Evolutionary conservation across 1,140 invertebrate genomes (phyloP).

Genomic region (Bradynema listronoti): DNA sequence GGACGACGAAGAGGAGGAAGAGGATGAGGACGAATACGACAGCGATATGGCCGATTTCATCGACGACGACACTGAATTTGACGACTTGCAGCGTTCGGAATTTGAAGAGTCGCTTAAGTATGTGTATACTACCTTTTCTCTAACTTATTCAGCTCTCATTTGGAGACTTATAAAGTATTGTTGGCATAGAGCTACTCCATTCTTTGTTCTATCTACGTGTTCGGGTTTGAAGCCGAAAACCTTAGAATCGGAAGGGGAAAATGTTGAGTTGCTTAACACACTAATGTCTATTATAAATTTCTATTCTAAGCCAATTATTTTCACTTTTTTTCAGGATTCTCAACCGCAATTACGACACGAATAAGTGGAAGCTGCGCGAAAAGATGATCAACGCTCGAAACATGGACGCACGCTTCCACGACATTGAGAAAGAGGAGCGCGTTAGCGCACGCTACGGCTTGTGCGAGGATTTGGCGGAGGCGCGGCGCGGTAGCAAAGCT

Average conservation of each 20-base stretch:
- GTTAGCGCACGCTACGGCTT: slow-evolving; percentile 31
- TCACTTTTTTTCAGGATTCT: slow-evolving; percentile 36
- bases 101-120: slow-evolving; percentile 46
- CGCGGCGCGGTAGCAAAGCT: slow-evolving; percentile 35
- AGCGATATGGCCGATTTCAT: slow-evolving; percentile 54
- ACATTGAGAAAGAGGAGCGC: slow-evolving; percentile 44
- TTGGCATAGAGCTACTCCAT: too few relatives aligned
- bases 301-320: background rate
- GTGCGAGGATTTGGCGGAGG: slow-evolving; percentile 38
- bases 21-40: slow-evolving; percentile 41
- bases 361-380: slow-evolving; percentile 46
- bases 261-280: too few relatives aligned
- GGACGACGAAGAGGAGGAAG: background rate
- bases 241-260: too few relatives aligned
- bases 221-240: too few relatives aligned
- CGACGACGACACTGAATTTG: slow-evolving; percentile 46
- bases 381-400: slow-evolving; percentile 45
- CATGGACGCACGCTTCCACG: slow-evolving; percentile 45
- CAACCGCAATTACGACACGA: slow-evolving; percentile 44
- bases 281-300: background rate
- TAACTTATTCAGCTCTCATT: too few relatives aligned
- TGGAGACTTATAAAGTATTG: slow-evolving; percentile 1
- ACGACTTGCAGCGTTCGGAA: slow-evolving; percentile 40
- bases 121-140: too few relatives aligned
- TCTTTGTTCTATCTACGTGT: too few relatives aligned